Percentiles rank a stretch among this genome's conserved stretches.
Evolutionary conservation across 2,797 vertebrate species (phyloP).

Genomic region (Takifugu ocellatus): DNA sequence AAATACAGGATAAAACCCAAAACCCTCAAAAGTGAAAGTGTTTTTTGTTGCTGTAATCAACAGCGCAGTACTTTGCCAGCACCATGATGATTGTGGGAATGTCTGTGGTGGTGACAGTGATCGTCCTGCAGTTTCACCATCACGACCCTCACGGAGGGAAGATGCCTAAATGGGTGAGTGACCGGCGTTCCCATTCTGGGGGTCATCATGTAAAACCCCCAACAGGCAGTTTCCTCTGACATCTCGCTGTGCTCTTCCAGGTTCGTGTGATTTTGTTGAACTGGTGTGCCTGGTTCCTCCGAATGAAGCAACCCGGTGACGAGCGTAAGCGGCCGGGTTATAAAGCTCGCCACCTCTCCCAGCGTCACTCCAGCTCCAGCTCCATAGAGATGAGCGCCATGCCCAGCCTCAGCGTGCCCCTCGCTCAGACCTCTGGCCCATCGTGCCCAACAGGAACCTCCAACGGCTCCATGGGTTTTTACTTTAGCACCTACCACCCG

Average conservation of each 20-base stretch:
- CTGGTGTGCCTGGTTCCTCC: conserved; percentile 92
- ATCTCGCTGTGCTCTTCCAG: conserved; percentile 53
- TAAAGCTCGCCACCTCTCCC: conserved; percentile 67
- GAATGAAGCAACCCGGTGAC: conserved; percentile 89
- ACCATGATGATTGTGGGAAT: conserved; percentile 94
- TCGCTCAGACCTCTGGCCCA: conserved; percentile 66
- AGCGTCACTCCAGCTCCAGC: conserved; percentile 76
- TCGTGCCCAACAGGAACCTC: conserved; percentile 68
- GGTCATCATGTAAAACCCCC: too few relatives aligned
- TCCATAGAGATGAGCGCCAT: conserved; percentile 81
- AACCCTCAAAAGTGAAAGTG: conserved; percentile 6
- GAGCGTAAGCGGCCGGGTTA: conserved; percentile 59
- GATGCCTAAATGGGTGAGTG: conserved; percentile 91
- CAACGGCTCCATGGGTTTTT: conserved; percentile 82
- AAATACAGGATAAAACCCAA: background rate
- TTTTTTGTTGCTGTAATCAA: conserved; percentile 1
- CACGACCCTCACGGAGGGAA: conserved; percentile 90
- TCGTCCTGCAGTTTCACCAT: conserved; percentile 91
- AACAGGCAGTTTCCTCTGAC: background rate
- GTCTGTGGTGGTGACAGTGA: conserved; percentile 90
- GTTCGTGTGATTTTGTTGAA: conserved; percentile 85
- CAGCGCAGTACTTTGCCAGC: conserved; percentile 93
- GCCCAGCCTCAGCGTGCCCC: conserved; percentile 61
- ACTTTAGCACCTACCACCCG: conserved; percentile 75
- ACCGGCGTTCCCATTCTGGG: too few relatives aligned